These are phyloP conservation scores for Cercopithecus mona DNA, from an alignment of 2,113 vertebrate genomes.

Conservation along the genomic window DNA sequence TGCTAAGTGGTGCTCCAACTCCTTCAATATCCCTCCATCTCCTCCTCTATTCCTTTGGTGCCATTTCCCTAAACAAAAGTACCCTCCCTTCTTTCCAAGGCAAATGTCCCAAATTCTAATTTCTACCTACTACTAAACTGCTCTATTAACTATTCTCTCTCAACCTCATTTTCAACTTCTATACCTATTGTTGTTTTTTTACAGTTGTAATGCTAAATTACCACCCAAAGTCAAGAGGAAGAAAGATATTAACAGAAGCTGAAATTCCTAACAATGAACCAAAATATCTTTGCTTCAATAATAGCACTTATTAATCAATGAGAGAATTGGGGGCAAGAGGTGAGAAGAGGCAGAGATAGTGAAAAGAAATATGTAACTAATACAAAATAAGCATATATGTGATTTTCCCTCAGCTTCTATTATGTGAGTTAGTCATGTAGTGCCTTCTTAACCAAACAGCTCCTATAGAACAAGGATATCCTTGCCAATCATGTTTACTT, in stretches of 20 bases:
- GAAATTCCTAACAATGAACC: background rate
- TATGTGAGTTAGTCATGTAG: background rate
- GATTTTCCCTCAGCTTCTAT: background rate
- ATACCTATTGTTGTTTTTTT: background rate
- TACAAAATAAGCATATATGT: background rate
- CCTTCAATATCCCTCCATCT: too few relatives aligned
- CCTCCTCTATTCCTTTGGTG: background rate
- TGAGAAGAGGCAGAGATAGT: background rate
- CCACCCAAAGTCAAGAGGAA: background rate
- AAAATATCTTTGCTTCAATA: background rate
- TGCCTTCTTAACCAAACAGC: background rate
- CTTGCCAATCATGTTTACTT: background rate
- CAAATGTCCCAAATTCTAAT: background rate
- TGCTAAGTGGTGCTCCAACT: background rate
- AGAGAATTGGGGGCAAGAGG: background rate
- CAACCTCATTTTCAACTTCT: constrained; percentile 2
- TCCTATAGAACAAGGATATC: background rate
- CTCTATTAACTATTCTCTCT: background rate
- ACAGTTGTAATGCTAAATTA: background rate
- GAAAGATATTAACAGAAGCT: background rate
- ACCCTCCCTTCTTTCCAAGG: background rate
- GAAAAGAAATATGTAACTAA: background rate
- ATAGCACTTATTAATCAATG: background rate
- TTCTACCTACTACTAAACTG: background rate
- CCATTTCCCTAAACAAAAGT: background rate